phyloP scores from a whole-genome alignment of 2,888 invertebrate species.

The Anaspis maculata region DNA sequence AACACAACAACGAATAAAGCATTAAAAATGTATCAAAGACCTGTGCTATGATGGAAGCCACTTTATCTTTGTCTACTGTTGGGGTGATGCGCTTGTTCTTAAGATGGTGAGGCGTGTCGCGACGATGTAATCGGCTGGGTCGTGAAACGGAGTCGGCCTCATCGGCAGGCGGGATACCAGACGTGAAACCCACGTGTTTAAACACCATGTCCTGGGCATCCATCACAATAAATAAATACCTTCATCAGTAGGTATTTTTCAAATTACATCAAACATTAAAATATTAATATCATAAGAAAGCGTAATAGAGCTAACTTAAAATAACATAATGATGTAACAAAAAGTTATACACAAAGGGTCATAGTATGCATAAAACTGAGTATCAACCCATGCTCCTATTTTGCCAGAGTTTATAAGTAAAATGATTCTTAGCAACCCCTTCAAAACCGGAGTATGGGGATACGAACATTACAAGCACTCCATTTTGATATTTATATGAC shows the following conservation, averaged over 20 bases:
- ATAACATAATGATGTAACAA: no score
- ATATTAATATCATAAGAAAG: no score
- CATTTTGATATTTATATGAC: no score
- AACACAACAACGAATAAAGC: background rate
- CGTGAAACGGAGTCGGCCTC: slow-evolving; percentile 45
- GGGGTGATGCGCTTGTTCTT: slow-evolving; percentile 89
- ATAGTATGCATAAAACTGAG: no score
- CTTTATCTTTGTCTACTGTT: slow-evolving; percentile 59
- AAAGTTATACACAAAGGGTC: no score
- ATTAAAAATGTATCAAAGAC: slow-evolving; percentile 39
- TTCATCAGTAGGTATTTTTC: background rate
- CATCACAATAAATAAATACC: slow-evolving; percentile 8
- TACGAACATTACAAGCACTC: no score
- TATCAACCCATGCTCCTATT: no score
- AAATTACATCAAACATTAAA: no score
- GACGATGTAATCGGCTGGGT: slow-evolving; percentile 67
- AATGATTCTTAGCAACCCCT: no score
- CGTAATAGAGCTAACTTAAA: no score
- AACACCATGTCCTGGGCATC: slow-evolving; percentile 44
- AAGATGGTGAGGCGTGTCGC: slow-evolving; percentile 98
- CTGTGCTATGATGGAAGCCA: slow-evolving; percentile 63
- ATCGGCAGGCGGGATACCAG: slow-evolving; percentile 40
- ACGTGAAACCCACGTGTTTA: slow-evolving; percentile 57
- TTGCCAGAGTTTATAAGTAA: no score
- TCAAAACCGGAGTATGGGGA: no score